Evolutionary conservation across 2,888 invertebrate species (phyloP).

Genomic region (Ryuthela nishihirai): DNA sequence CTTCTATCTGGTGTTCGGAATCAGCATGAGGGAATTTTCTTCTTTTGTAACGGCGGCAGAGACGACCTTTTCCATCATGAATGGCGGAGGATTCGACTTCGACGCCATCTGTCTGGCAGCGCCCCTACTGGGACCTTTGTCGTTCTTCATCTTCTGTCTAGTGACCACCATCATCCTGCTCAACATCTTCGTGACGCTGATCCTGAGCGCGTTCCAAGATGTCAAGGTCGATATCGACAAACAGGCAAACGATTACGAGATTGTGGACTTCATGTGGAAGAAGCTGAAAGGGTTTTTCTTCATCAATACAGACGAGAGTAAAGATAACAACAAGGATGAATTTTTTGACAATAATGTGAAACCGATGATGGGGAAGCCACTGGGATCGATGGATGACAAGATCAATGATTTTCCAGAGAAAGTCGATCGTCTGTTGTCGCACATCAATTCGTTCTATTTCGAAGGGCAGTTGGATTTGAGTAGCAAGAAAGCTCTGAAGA

Average conservation of each 20-base stretch:
- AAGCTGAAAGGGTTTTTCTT: conserved; percentile 44
- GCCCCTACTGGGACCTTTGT: conserved; percentile 43
- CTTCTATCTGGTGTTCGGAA: conserved; percentile 46
- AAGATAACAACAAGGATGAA: conserved; percentile 11
- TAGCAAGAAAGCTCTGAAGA: conserved; percentile 40
- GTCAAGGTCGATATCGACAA: conserved; percentile 50
- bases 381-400: conserved; percentile 37
- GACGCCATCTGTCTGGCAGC: conserved; percentile 45
- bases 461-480: conserved; percentile 42
- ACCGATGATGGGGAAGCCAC: conserved; percentile 7
- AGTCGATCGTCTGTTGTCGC: conserved; percentile 42
- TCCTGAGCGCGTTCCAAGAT: conserved; percentile 50
- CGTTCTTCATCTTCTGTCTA: conserved; percentile 51
- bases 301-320: conserved; percentile 29
- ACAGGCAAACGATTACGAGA: conserved; percentile 53
- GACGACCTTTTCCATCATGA: conserved; percentile 53
- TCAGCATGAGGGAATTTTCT: conserved; percentile 41
- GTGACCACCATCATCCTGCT: conserved; percentile 49
- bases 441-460: conserved; percentile 44
- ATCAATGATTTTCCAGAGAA: conserved; percentile 43
- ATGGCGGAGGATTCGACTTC: conserved; percentile 54
- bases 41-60: conserved; percentile 50
- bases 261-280: conserved; percentile 51
- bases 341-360: conserved; percentile 29
- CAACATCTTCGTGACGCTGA: conserved; percentile 51